A percentile compares a stretch with the other conserved stretches of the same genome.
phyloP scores from a whole-genome alignment of 2,888 invertebrate genomes.

The Pomacea canaliculata region DNA sequence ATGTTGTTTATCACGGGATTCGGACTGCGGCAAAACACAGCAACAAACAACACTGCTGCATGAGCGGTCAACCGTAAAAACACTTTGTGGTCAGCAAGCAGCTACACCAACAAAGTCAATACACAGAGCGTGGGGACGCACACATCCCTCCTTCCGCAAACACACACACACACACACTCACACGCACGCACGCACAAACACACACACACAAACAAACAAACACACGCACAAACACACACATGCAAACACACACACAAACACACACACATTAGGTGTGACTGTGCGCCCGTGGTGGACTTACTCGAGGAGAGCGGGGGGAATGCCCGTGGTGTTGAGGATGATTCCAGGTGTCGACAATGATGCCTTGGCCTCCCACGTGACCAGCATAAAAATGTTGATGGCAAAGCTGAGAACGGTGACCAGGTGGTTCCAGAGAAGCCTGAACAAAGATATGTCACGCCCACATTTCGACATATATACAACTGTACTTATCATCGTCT shows the following conservation, averaged over 20 bases:
- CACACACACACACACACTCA: not conserved
- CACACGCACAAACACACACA: not conserved
- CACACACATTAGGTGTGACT: not conserved
- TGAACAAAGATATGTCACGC: conserved; percentile 24
- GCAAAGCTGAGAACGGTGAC: conserved; percentile 65
- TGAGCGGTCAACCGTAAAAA: not conserved
- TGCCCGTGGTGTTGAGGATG: conserved; percentile 49
- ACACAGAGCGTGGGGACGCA: not conserved
- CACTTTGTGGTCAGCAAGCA: not conserved
- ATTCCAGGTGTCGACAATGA: conserved; percentile 49
- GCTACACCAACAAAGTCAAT: not conserved
- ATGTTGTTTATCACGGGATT: conserved; percentile 51
- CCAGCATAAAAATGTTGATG: conserved; percentile 67
- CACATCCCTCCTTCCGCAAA: not conserved
- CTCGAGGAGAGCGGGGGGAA: conserved; percentile 50
- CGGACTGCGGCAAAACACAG: conserved; percentile 45
- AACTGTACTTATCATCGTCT: no score
- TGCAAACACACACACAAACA: not conserved
- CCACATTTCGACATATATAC: no score
- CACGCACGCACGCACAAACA: not conserved
- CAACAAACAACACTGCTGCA: not conserved
- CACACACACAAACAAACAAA: not conserved
- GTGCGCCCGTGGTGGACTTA: conserved; percentile 30
- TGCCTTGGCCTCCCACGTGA: conserved; percentile 65
- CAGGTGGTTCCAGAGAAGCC: conserved; percentile 66